phyloP scores from a whole-genome alignment of 2,113 vertebrate species.

The Candoia aspera region DNA sequence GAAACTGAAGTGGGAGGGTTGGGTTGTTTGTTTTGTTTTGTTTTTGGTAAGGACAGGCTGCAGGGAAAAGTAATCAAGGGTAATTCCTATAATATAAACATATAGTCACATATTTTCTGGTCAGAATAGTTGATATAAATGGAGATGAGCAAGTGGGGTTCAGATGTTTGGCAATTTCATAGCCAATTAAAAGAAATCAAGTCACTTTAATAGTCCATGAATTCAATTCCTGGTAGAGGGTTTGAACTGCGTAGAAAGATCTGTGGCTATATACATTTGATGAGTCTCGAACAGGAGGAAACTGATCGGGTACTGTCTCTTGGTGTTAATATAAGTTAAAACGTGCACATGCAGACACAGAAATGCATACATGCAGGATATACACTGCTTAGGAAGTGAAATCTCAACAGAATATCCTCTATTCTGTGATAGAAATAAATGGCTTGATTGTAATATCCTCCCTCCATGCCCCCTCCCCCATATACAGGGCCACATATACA shows the following conservation, averaged over 20 bases:
- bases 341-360: too few species aligned
- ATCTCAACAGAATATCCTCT: background rate
- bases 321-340: too few species aligned
- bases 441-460: too few species aligned
- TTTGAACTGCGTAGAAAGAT: too few species aligned
- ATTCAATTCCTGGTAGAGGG: too few species aligned
- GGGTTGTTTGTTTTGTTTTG: too few species aligned
- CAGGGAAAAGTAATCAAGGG: slow-evolving; percentile 29
- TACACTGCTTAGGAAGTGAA: background rate
- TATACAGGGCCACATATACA: too few species aligned
- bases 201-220: slow-evolving; percentile 30
- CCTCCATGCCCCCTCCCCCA: too few species aligned
- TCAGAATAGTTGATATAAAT: slow-evolving; percentile 47
- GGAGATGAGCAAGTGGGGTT: slow-evolving; percentile 34
- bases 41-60: too few species aligned
- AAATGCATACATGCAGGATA: too few species aligned
- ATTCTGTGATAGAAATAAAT: background rate
- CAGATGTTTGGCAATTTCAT: slow-evolving; percentile 43
- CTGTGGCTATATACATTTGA: too few species aligned
- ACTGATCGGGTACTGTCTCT: too few species aligned
- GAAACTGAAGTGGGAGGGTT: slow-evolving; percentile 41
- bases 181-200: slow-evolving; percentile 58
- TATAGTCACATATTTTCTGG: slow-evolving; percentile 44
- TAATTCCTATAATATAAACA: slow-evolving; percentile 48
- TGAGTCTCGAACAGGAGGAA: background rate